Conservation (phyloP, 1,140 invertebrate species). For the Lepidurus apus region DNA sequence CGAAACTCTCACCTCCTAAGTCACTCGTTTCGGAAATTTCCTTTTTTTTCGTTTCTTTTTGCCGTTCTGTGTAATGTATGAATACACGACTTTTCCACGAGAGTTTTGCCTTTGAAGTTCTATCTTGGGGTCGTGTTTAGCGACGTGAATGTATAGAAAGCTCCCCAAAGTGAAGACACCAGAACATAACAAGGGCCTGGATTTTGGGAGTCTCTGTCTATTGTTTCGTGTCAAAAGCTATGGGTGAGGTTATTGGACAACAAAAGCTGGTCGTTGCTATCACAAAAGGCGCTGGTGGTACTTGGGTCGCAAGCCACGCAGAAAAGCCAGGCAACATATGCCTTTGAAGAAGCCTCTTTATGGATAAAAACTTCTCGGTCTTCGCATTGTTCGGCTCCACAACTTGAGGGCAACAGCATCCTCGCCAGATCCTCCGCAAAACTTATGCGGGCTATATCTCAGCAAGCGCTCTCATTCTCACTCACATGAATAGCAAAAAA, state of each 20-base stretch:
- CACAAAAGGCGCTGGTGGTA: conserved; percentile 17
- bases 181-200: neutral
- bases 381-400: neutral
- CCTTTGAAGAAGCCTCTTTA: conserved; percentile 10
- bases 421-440: neutral
- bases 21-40: neutral
- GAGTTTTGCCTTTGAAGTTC: neutral
- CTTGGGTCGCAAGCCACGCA: conserved; percentile 20
- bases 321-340: conserved; percentile 4
- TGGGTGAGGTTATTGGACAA: conserved; percentile 21
- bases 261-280: neutral
- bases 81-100: neutral
- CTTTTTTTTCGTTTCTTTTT: neutral
- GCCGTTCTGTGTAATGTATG: conserved; percentile 5
- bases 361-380: neutral
- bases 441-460: neutral
- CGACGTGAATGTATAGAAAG: neutral
- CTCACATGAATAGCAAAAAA: neutral
- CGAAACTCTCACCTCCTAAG: conserved; percentile 29
- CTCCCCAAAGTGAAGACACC: neutral
- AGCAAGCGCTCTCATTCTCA: neutral
- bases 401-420: conserved; percentile 5
- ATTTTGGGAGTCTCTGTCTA: neutral
- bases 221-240: neutral
- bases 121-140: neutral